A percentile compares a stretch with the other conserved stretches of the same genome.
Evolutionary conservation across 2,113 vertebrate genomes (phyloP).

Genomic region (Australoheros scitulus): DNA sequence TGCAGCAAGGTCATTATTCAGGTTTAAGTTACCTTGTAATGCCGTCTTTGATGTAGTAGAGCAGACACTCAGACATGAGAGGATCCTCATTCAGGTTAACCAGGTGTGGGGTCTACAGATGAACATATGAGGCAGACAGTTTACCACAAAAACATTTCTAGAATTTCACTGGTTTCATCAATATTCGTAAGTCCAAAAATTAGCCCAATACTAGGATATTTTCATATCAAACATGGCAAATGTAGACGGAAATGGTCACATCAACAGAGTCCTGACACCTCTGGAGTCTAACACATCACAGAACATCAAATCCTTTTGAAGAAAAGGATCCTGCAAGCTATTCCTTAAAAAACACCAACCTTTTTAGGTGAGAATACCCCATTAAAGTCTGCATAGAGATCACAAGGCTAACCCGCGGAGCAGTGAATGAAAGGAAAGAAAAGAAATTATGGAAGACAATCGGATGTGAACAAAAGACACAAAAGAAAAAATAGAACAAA

Average conservation of each 20-base stretch:
- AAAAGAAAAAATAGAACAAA: not conserved
- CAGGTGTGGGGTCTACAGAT: slow-evolving; percentile 92
- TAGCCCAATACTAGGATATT: not conserved
- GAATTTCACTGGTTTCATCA: not conserved
- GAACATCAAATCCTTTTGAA: too few species aligned
- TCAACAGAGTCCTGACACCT: not conserved
- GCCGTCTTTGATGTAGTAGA: slow-evolving; percentile 99
- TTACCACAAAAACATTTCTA: slow-evolving; percentile 5
- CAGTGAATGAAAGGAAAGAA: slow-evolving; percentile 36
- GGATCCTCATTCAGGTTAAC: slow-evolving; percentile 99
- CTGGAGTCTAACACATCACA: slow-evolving; percentile 7
- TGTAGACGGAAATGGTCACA: not conserved
- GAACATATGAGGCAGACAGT: not conserved
- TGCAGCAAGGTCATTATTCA: slow-evolving; percentile 8
- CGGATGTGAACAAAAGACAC: slow-evolving; percentile 18
- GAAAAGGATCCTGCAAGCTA: slow-evolving; percentile 32
- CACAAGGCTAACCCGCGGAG: slow-evolving; percentile 85
- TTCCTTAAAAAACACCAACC: slow-evolving; percentile 80
- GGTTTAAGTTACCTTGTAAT: slow-evolving; percentile 88
- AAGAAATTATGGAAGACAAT: slow-evolving; percentile 46
- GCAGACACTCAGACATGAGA: slow-evolving; percentile 98
- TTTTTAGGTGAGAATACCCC: slow-evolving; percentile 93
- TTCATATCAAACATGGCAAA: not conserved
- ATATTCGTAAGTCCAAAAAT: not conserved
- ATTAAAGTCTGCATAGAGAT: slow-evolving; percentile 92